Evolutionary conservation across 2,797 vertebrate genomes (phyloP).

Genomic region (Paratrypauchen microcephalus): DNA sequence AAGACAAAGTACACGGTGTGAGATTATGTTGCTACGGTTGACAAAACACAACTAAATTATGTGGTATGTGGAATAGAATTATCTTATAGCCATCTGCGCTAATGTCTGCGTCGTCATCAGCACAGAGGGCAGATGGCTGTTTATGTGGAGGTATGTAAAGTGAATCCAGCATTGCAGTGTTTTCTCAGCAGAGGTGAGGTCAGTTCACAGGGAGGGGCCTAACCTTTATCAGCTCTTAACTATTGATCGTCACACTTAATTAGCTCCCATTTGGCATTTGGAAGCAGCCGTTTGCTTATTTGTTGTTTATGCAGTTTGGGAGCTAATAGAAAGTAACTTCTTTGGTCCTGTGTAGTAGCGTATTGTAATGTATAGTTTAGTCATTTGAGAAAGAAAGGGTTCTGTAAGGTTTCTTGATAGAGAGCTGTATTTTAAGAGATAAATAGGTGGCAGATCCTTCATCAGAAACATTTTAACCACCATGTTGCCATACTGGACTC

Average conservation of each 20-base stretch:
- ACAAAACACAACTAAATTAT: constrained; percentile 48
- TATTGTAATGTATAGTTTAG: neutral
- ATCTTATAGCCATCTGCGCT: constrained; percentile 36
- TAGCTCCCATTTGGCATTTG: neutral
- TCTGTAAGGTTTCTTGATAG: no score
- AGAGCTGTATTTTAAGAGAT: no score
- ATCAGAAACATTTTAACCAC: no score
- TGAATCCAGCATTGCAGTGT: constrained; percentile 3
- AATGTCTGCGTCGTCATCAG: constrained; percentile 35
- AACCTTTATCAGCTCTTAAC: constrained; percentile 4
- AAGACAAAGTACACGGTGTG: constrained; percentile 26
- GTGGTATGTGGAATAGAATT: constrained; percentile 21
- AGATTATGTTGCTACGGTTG: constrained; percentile 27
- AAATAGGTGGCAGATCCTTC: no score
- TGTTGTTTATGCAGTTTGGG: neutral
- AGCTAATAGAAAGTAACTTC: neutral
- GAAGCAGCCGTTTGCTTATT: neutral
- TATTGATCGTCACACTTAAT: neutral
- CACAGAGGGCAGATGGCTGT: constrained; percentile 24
- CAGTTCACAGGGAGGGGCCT: constrained; percentile 14
- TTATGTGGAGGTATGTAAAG: constrained; percentile 31
- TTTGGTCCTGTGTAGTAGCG: neutral
- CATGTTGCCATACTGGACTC: no score
- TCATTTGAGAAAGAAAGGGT: neutral
- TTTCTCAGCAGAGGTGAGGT: constrained; percentile 9